phyloP scores from a whole-genome alignment of 2,888 invertebrate species.

The Cephonodes hylas region DNA sequence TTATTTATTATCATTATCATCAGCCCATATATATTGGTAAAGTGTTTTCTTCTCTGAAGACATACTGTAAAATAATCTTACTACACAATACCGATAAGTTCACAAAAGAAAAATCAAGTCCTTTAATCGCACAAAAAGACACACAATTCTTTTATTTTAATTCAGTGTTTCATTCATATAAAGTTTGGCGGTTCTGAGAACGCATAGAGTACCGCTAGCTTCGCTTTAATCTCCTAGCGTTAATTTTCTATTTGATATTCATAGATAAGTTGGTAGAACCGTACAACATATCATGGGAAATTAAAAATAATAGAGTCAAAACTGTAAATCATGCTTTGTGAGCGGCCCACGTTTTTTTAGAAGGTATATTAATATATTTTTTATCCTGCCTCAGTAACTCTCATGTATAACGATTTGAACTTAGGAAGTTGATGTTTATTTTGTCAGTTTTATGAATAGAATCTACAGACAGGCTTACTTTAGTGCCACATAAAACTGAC shows the following conservation, averaged over 20 bases:
- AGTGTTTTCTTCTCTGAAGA: too few relatives aligned
- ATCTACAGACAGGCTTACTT: background rate
- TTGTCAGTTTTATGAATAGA: too few relatives aligned
- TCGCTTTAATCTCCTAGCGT: conserved; percentile 32
- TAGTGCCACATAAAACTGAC: too few relatives aligned
- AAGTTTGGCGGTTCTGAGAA: conserved; percentile 44
- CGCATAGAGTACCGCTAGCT: conserved; percentile 49
- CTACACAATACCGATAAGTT: too few relatives aligned
- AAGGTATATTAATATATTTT: too few relatives aligned
- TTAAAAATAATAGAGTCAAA: background rate
- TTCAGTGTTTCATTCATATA: background rate
- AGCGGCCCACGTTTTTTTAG: background rate
- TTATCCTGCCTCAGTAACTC: too few relatives aligned
- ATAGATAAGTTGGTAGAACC: conserved; percentile 35
- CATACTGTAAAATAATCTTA: too few relatives aligned
- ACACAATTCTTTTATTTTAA: background rate
- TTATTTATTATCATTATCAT: too few relatives aligned
- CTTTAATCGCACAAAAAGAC: background rate
- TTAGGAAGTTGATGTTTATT: too few relatives aligned
- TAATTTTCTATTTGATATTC: conserved; percentile 24
- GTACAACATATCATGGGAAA: background rate
- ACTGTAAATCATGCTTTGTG: background rate
- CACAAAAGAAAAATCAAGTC: background rate
- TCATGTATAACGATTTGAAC: too few relatives aligned
- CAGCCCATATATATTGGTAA: too few relatives aligned